Base-by-base conservation (phyloP, 1,140 invertebrate species). In the Drosophila micromelanica region DNA sequence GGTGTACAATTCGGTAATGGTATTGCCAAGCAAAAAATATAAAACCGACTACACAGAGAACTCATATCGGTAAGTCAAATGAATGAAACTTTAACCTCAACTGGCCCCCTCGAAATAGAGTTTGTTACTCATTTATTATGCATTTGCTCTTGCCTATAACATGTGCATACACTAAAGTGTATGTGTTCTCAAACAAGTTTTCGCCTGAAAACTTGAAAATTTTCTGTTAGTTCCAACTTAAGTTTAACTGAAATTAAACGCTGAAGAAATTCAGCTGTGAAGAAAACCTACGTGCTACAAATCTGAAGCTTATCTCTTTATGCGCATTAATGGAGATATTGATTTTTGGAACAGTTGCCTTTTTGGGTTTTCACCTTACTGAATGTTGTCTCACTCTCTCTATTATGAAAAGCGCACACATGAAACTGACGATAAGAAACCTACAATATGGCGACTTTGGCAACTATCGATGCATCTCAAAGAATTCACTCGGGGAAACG, bases 401-500 rank as follows among this genome's bases (percentile, higher is more conserved):
- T 76, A 65, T 86, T 70, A 65, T 57, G 76, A 78, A 57, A 91
- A 95, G 95, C 90, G 95, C 96, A 13, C 95, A 96, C 92, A 97
- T 98, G 97, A 96, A 95, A 90, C 93, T 98, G 70, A 97, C 96
- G 52, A 96, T 98, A 71, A 94, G 95, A 78, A 96, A 96, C 92
- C 93, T 97, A 38, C 94, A 96, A 80, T 92, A 93, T 37, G 95
- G 94, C 45, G 96, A 97, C 92, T 97, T 97, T 89, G 96, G 96
- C 65, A 97, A 95, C 92, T 97, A 97, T 93, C 93, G 96, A 84
- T 97, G 96, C 93, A 96, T 97, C 91, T 97, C 97, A 60, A 98
- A 98, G 93, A 99, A 98, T 93, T 96, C 96, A 9, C 94, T 98
- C n/a, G 98, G 98, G 59, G 97, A 97, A 92, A 98, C 97, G 15